A percentile compares a stretch with the other conserved stretches of the same genome.
phyloP scores from a whole-genome alignment of 2,113 vertebrate genomes.

The Smithornis capensis region DNA sequence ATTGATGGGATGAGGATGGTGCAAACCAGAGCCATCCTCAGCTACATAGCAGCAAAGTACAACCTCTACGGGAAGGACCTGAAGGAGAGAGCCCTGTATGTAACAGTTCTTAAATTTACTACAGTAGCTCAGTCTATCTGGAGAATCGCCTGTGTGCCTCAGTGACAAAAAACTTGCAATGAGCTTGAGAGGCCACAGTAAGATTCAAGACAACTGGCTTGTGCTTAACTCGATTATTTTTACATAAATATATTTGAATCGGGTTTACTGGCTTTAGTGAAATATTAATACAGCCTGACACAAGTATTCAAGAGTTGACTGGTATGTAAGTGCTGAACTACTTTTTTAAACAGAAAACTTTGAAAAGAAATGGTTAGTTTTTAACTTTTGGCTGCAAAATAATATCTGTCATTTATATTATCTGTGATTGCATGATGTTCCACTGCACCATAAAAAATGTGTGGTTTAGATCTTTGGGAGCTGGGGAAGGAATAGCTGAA shows the following conservation, averaged over 20 bases:
- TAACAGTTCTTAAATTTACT: background rate
- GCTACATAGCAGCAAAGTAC: background rate
- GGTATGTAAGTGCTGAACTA: background rate
- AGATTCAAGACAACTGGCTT: background rate
- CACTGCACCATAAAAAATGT: background rate
- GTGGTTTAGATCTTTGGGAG: background rate
- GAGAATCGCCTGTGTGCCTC: background rate
- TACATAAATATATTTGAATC: background rate
- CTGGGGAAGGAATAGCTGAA: background rate
- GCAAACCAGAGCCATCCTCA: conserved; percentile 67
- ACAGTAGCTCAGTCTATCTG: background rate
- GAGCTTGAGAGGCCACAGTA: background rate
- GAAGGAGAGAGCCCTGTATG: conserved; percentile 69
- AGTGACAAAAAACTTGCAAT: background rate
- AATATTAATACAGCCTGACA: background rate
- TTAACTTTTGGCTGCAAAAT: background rate
- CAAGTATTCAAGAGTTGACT: background rate
- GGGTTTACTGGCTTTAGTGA: background rate
- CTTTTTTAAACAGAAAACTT: background rate
- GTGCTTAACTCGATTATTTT: background rate
- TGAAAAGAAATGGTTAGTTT: background rate
- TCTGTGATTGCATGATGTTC: background rate
- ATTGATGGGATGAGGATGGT: conserved; percentile 89
- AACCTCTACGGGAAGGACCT: background rate
- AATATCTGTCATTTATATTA: background rate